Base-by-base conservation (phyloP, 2,888 invertebrate species). In the Cristatella mucedo region DNA sequence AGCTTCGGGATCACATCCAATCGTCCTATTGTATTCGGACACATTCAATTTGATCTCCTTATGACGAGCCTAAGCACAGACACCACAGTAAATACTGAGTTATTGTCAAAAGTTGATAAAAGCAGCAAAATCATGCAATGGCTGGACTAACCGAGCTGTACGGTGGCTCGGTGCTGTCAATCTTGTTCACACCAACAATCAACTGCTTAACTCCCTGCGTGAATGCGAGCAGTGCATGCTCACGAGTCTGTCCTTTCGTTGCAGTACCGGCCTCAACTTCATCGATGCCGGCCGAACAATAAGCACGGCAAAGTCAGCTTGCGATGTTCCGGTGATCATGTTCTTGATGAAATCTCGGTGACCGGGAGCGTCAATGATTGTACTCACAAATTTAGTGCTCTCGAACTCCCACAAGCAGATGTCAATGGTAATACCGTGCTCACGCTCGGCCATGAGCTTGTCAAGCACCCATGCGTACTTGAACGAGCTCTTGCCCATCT, bases 271-370 rank as follows among this genome's bases (percentile, higher is more conserved):
- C 91, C 71, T 97, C 95, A 71, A 95, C 97, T 73, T 97, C 97
- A 71, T 93, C 93, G 59, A 85, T 86, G 78, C 93, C 93, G 56
- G 93, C 93, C 60, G 95, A 46, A 97, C 93, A 66, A 97, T 89
- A 57, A 97, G 72, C 53, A 97, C 91, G 54, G 95, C 97, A 70
- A 93, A 93, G 73, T 97, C 95, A 57, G 95, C 95, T 71, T 83
- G 74, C 40, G 73, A 73, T 2, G 73, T 72, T 69, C 95, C 97
- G 55, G 95, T 97, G 71, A 97, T 97, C 97, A 97, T 97, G 89
- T 97, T 97, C 75, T 97, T 97, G 75, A 97, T 97, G 80, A 97
- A 97, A 86, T 97, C 95, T 76, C 97, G 82, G 77, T 97, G 97
- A 62, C 97, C 97, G 50, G 97, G 97, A 52, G 97, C 97, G 70